Evolutionary conservation across 2,888 invertebrate genomes (phyloP), one percentile per base, ranked within the genome.

Genomic region (Oscheius myriophilus): DNA sequence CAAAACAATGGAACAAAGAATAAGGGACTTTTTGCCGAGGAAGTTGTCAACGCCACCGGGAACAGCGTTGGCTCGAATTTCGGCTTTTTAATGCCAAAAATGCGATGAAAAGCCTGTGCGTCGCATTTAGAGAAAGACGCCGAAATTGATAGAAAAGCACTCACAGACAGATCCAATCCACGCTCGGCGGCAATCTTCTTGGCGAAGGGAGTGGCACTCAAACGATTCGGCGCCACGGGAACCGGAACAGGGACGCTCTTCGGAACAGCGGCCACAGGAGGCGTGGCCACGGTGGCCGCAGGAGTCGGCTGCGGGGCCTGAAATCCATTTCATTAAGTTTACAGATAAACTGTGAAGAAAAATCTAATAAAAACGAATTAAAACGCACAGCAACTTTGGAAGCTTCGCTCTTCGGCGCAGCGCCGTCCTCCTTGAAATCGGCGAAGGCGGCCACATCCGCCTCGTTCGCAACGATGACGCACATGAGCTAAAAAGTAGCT

Each of bases 201-300:
- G 0, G 98, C 98, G 89, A 95, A 92, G 4, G 98, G 98, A 87
- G 95, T 95, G 51, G 94, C 95, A 86, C 93, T 93, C 26, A 95
- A 90, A 82, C 95, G 39, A 91, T 91, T 42, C 88, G 79, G 59
- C n/a, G 73, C 69, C n/a, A 75, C 16, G 41, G 77, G 61, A n/a
- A n/a, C n/a, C n/a, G n/a, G n/a, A n/a, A n/a, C n/a, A n/a, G n/a
- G n/a, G n/a, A n/a, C 26, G 21, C n/a, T 26, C 42, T 59, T 43
- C 12, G 14, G 39, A 16, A 57, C 33, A 54, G 25, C 9, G 18
- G 58, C 45, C n/a, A 21, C 49, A 2, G 16, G 18, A 18, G 49
- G 18, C 2, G 18, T 2, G 21, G 18, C 2, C 18, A n/a, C n/a
- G n/a, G 18, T 23, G 9, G 11, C 18, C 49, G 11, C 23, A 11